Evolutionary conservation across 2,113 vertebrate species (phyloP), one percentile per base, ranked within the genome.

Genomic region (Saimiri boliviensis): DNA sequence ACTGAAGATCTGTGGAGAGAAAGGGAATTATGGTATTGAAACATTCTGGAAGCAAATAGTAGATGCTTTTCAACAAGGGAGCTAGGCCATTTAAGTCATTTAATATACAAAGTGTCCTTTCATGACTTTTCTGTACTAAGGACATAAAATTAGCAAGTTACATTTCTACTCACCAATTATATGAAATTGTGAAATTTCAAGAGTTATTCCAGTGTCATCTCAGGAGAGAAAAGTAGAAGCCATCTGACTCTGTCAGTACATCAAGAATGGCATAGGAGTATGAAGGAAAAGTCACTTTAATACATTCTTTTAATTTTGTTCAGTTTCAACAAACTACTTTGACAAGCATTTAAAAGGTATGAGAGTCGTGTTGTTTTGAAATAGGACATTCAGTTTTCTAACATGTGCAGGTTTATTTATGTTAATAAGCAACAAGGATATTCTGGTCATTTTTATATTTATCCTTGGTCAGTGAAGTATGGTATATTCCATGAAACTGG

Each of bases 91-190:
- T 76, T 79, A 85, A 93, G 52, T 85, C 92, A 32, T 73, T 83
- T 79, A 60, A 49, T 85, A 32, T 49, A 66, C 17, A 83, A 32
- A 37, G 87, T 90, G 85, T 90, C 81, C 84, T 96, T 89, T 49
- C 45, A 42, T 83, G 63, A 27, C 63, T 73, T 97, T 96, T 93
- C 80, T 91, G n/a, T 87, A 92, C 27, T 79, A 94, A 92, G 74
- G 42, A 94, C 58, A 93, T 45, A 76, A 95, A 97, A 97, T 93
- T 95, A 90, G 84, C 49, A 90, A 94, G 86, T 88, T 91, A 82
- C 76, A 82, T 77, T 94, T 93, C 71, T 13, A 93, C 49, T 94
- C 54, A 93, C 56, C 83, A 87, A 68, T 73, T 92, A 68, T 11
- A 89, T 37, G 76, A 92, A 96, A 89, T 32, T 93, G 54, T 91